A percentile compares a stretch with the other conserved stretches of the same genome.
These are phyloP conservation scores for Natator depressus DNA, from an alignment of 2,113 vertebrate genomes.

Conservation along the genomic window DNA sequence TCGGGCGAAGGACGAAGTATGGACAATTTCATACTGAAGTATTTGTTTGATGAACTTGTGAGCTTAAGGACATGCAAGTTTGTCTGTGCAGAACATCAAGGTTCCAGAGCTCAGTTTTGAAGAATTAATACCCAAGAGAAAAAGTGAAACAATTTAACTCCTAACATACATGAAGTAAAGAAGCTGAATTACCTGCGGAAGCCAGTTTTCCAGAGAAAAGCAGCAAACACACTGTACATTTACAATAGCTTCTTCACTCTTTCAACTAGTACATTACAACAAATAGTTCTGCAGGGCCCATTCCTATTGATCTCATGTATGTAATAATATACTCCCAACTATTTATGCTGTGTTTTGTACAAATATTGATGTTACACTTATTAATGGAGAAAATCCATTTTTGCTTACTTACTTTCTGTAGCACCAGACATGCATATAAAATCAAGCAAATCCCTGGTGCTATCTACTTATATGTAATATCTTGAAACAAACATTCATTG, in stretches of 20 bases:
- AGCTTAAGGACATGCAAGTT: too few species aligned
- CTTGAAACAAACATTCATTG: too few species aligned
- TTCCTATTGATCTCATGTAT: not conserved
- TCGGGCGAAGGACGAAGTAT: too few species aligned
- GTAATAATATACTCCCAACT: not conserved
- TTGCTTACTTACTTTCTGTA: not conserved
- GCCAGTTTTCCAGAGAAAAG: constrained; percentile 40
- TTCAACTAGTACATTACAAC: constrained; percentile 10
- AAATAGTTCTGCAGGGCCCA: not conserved
- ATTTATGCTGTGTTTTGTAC: not conserved
- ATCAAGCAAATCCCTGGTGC: not conserved
- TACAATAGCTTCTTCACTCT: constrained; percentile 22
- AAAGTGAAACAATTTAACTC: constrained; percentile 4
- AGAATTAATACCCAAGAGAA: not conserved
- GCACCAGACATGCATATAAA: not conserved
- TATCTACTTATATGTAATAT: not conserved
- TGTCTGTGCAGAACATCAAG: too few species aligned
- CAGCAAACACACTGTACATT: not conserved
- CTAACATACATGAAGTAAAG: not conserved
- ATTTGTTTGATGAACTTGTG: too few species aligned
- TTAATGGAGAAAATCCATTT: not conserved
- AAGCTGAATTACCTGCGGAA: constrained; percentile 36
- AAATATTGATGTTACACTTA: constrained; percentile 13
- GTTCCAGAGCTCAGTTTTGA: too few species aligned
- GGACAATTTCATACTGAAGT: too few species aligned